Evolutionary conservation across 2,113 vertebrate genomes (phyloP), one percentile per base, ranked within the genome.

Genomic region (Dicerorhinus sumatrensis): DNA sequence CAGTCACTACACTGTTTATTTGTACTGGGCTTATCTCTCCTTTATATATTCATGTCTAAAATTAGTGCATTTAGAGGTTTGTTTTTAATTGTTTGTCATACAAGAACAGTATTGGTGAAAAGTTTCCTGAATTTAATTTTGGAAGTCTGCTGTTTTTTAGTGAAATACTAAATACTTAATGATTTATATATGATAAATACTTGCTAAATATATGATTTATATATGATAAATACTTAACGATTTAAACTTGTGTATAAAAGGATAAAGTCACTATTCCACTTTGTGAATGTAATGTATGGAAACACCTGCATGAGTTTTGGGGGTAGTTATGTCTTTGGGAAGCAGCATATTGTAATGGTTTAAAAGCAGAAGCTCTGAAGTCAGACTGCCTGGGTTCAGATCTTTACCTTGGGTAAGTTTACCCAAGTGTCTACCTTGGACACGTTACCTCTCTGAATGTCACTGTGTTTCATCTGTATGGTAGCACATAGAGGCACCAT

Each of bases 91-190:
- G 31, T 77, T 91, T 72, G 46, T 33, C 58, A 16, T 48, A 48
- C 3, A 75, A 79, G 39, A 97, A n/a, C 5, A 36, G 8, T 73
- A 21, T 46, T 89, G 13, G 3, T 79, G 14, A 72, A 42, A 56
- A 82, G 11, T 27, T 90, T 72, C 18, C 80, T 83, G 54, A 82
- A 87, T 46, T 86, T 92, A 39, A 36, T 82, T 81, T 96, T 73
- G 81, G 18, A 76, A 69, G 48, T 46, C 46, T 65, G 7, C 21
- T 42, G 5, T 70, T 81, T 54, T 90, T 93, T 91, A 91, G 31
- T 96, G 83, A 96, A 76, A 95, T 95, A 36, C 58, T 75, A 69
- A 79, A 86, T 80, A 62, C 13, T 48, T 83, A 73, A 36, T 70
- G 21, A 67, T 60, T 69, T 51, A 54, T 87, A 17, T 75, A 33